phyloP scores from a whole-genome alignment of 2,888 invertebrate genomes.

The Rhimphoctona megacephalus region DNA sequence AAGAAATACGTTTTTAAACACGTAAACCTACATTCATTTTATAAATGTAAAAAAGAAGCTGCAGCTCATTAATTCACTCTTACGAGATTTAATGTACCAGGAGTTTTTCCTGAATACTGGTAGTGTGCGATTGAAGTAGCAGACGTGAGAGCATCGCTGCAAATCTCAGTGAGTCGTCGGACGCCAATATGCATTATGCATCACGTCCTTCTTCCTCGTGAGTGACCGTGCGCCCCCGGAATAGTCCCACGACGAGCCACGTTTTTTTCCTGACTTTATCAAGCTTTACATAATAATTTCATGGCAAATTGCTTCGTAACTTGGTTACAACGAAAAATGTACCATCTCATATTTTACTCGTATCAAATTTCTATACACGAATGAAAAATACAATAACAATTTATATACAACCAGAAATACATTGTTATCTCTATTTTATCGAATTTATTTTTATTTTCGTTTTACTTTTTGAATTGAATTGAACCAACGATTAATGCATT shows the following conservation, averaged over 20 bases:
- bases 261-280: slow-evolving; percentile 62
- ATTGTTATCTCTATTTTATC: neutral
- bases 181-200: slow-evolving; percentile 67
- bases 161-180: slow-evolving; percentile 43
- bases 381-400: neutral
- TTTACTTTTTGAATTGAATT: neutral
- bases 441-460: neutral
- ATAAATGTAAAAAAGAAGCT: neutral
- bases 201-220: slow-evolving; percentile 68
- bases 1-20: neutral
- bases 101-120: slow-evolving; percentile 1
- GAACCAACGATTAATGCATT: neutral
- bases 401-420: neutral
- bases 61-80: neutral
- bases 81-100: neutral
- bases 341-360: neutral
- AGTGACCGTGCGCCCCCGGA: slow-evolving; percentile 56
- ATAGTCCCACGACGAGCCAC: slow-evolving; percentile 51
- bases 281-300: slow-evolving; percentile 70
- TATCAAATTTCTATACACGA: neutral
- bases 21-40: neutral
- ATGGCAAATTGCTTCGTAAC: slow-evolving; percentile 66
- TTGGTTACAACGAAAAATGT: slow-evolving; percentile 8
- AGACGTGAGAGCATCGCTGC: slow-evolving; percentile 43
- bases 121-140: neutral